Conservation (phyloP, 2,113 vertebrate genomes). For the Nycticebus coucang region DNA sequence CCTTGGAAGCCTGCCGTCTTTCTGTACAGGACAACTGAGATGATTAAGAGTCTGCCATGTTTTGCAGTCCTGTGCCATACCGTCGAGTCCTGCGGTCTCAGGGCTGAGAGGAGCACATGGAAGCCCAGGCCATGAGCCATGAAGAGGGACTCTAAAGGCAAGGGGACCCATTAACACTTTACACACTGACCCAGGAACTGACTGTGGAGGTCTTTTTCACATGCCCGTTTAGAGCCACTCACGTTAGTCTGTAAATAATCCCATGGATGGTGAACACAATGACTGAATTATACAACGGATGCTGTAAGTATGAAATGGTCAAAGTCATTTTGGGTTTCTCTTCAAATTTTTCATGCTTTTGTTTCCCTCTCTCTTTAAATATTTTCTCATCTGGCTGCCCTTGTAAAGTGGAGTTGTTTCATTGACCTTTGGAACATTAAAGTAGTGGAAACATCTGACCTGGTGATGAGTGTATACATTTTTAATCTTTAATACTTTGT, state of each 20-base stretch:
- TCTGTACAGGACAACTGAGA: neutral
- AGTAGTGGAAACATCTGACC: slow-evolving; percentile 61
- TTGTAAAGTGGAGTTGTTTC: slow-evolving; percentile 71
- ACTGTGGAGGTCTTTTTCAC: neutral
- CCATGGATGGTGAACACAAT: neutral
- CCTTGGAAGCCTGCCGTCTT: neutral
- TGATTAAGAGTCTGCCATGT: neutral
- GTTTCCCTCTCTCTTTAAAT: slow-evolving; percentile 33
- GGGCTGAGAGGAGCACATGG: neutral
- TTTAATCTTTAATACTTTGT: neutral
- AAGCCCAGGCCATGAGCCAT: neutral
- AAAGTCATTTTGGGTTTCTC: slow-evolving; percentile 48
- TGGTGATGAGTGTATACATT: neutral
- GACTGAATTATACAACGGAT: slow-evolving; percentile 41
- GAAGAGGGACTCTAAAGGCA: slow-evolving; percentile 43
- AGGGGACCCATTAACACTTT: neutral
- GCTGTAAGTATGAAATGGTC: slow-evolving; percentile 65
- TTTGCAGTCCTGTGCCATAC: neutral
- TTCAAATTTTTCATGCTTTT: slow-evolving; percentile 25
- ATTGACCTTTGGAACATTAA: slow-evolving; percentile 71
- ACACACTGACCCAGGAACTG: neutral
- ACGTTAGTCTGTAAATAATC: slow-evolving; percentile 72
- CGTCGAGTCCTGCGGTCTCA: neutral
- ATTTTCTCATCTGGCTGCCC: slow-evolving; percentile 66
- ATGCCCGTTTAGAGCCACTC: slow-evolving; percentile 50